These are phyloP conservation scores for Portevinia maculata DNA, from an alignment of 2,888 invertebrate genomes.

Conservation along the genomic window DNA sequence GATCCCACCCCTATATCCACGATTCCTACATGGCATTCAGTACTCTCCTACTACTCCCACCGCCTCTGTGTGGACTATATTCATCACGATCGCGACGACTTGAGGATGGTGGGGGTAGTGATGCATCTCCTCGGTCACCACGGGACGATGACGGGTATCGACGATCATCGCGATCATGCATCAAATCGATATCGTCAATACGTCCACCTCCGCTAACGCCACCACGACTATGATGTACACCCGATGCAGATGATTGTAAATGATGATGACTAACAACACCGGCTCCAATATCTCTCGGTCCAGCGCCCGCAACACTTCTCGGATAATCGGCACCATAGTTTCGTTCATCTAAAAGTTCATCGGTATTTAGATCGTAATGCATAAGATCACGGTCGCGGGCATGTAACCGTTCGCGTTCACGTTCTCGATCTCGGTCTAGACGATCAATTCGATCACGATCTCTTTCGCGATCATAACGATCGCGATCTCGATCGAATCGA, in stretches of 20 bases:
- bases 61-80: constrained; percentile 83
- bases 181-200: constrained; percentile 80
- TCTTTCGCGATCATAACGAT: constrained; percentile 74
- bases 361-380: constrained; percentile 82
- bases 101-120: constrained; percentile 78
- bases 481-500: constrained; percentile 77
- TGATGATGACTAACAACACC: constrained; percentile 66
- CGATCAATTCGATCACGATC: constrained; percentile 62
- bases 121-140: constrained; percentile 79
- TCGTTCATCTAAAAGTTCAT: constrained; percentile 82
- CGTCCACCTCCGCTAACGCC: constrained; percentile 71
- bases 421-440: constrained; percentile 77
- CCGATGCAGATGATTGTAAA: constrained; percentile 75
- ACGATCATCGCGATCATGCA: constrained; percentile 80
- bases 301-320: constrained; percentile 78
- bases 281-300: constrained; percentile 50
- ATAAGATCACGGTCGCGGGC: constrained; percentile 82
- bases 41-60: constrained; percentile 83
- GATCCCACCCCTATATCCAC: constrained; percentile 84
- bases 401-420: constrained; percentile 80
- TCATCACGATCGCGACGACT: constrained; percentile 82
- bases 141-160: constrained; percentile 76
- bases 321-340: constrained; percentile 81
- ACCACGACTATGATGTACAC: constrained; percentile 76
- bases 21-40: constrained; percentile 84